Evolutionary conservation across 2,113 vertebrate genomes (phyloP), one percentile per base, ranked within the genome.

Genomic region (Clarias magur): DNA sequence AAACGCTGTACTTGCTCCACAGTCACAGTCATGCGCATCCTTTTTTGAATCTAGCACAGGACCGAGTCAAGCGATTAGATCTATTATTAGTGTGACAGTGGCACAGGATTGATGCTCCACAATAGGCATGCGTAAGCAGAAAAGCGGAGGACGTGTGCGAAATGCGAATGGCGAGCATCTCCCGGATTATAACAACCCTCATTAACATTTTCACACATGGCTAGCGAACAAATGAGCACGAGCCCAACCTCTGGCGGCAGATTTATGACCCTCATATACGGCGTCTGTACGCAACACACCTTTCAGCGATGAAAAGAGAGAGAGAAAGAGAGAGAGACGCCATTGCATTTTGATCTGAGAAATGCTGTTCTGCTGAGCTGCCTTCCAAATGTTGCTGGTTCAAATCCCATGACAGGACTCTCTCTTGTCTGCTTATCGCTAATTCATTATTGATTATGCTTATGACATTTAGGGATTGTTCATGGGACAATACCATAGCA

Each of bases 191-290:
- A 92, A 94, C 94, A 94, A 91, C 94, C 94, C 95, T 96, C 96
- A 93, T 96, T 96, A 95, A 94, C 96, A 93, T 96, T 96, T 96
- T 95, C 96, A 96, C 95, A 95, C 96, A 94, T 83, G 91, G 92
- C 94, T 95, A 95, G 89, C 93, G 94, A 93, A 94, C 94, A 94
- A 93, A 95, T 92, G 94, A 95, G 95, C 91, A 94, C 92, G 90
- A 92, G 93, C 94, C 94, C 95, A 92, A 91, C 90, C 89, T 90
- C 91, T 68, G 59, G 65, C 16, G 0, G 85, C 89, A 91, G 94
- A 93, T 95, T 95, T 94, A 94, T 91, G 85, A 80, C 23, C 84
- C 82, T 82, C n/a, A 30, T 81, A 87, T 87, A 82, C 70, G 56
- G 16, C 65, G 60, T 56, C 60, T 78, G 56, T 25, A 73, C 30